Evolutionary conservation across 64 coral and sea anemone genomes (phyloP), one percentile per base, ranked within the genome.

Genomic region (Montipora sp.): DNA sequence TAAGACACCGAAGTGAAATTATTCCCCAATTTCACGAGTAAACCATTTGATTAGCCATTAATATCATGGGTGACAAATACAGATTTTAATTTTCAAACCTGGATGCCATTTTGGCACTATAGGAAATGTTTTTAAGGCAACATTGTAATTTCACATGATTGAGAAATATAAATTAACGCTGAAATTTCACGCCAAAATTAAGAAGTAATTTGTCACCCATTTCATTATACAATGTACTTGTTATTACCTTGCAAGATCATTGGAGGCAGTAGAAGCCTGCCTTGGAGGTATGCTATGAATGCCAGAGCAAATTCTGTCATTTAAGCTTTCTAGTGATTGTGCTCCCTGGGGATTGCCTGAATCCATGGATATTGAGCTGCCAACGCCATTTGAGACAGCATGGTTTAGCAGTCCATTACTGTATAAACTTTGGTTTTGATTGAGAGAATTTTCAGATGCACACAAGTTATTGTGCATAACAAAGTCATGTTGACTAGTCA

Each of bases 281-380:
- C 12, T 63, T 50, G 82, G 68, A 2, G 82, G n/a, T 7, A 20
- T 6, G 44, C 48, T 71, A 23, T 10, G 61, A 49, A 24, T 85
- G 63, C 53, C 53, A 57, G 66, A 12, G 65, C 71, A 63, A 85
- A 65, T 85, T 85, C 82, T 88, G 60, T 93, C 91, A 15, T 60
- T 61, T 13, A 93, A 61, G 47, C 84, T 93, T 68, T 93, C 77
- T 7, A 93, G 59, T 47, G 91, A 93, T 21, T 87, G 83, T 61
- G 69, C 74, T 72, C 58, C 73, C 57, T 68, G 91, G 5, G 91
- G 91, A 93, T 93, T 84, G 9, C 91, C 91, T 15, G 91, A 93
- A 47, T 93, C 91, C 75, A 93, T 78, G 3, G 91, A 93, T 43
- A 93, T 46, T 11, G 91, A 93, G 36, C 91, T 93, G 0, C 91